Evolutionary conservation across 2,113 vertebrate species (phyloP).

Genomic region (Corythornis cristatus): DNA sequence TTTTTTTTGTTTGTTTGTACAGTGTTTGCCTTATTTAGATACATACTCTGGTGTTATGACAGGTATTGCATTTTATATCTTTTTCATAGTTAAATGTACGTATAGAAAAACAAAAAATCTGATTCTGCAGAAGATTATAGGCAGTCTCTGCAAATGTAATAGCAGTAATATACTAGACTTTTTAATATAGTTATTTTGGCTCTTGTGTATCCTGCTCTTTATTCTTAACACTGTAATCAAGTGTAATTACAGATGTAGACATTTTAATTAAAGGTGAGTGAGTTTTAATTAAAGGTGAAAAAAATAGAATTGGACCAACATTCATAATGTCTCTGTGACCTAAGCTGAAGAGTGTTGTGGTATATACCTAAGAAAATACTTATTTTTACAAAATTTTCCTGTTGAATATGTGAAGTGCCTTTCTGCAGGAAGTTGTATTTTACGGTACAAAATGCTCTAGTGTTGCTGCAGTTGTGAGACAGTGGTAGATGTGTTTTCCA

Average conservation of each 20-base stretch:
- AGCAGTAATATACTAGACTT: conserved; percentile 34
- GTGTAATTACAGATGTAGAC: conserved; percentile 69
- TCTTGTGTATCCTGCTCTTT: conserved; percentile 55
- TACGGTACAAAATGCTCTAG: not conserved
- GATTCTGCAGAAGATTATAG: conserved; percentile 49
- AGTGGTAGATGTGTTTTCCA: not conserved
- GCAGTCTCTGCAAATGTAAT: not conserved
- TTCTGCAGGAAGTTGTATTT: not conserved
- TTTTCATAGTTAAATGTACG: not conserved
- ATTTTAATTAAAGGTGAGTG: conserved; percentile 69
- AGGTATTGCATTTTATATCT: not conserved
- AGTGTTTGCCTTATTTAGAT: not conserved
- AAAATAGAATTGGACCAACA: conserved; percentile 46
- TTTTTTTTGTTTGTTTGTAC: not conserved
- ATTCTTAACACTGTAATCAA: conserved; percentile 64
- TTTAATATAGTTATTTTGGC: conserved; percentile 64
- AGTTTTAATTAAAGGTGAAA: conserved; percentile 71
- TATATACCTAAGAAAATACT: not conserved
- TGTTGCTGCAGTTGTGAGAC: not conserved
- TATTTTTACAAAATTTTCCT: not conserved
- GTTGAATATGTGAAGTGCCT: not conserved
- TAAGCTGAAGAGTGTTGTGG: not conserved
- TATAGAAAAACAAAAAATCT: not conserved
- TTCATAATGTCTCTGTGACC: conserved; percentile 28
- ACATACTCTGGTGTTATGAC: not conserved